A percentile compares a stretch with the other conserved stretches of the same genome.
These are phyloP conservation scores for Rhogogaster chlorosoma DNA, from an alignment of 2,888 invertebrate species.

Conservation along the genomic window DNA sequence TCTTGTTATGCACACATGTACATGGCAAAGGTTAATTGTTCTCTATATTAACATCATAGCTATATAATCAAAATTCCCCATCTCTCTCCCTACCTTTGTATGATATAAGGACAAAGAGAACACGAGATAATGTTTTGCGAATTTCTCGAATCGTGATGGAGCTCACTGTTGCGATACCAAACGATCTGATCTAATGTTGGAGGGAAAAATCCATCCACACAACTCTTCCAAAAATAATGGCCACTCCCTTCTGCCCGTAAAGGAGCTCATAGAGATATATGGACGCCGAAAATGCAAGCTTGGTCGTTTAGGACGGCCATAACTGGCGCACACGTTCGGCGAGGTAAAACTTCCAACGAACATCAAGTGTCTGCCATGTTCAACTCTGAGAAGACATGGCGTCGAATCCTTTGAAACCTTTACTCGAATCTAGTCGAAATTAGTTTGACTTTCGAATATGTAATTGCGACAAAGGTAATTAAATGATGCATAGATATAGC, in stretches of 20 bases:
- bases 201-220: not conserved
- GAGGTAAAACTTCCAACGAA: not conserved
- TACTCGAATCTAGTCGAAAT: not conserved
- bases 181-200: not conserved
- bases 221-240: not conserved
- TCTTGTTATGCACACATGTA: not conserved
- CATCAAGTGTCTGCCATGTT: not conserved
- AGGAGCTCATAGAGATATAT: not conserved
- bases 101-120: not conserved
- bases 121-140: not conserved
- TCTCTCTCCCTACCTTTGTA: not conserved
- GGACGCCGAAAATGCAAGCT: constrained; percentile 3
- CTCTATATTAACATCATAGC: constrained; percentile 16
- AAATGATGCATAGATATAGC: too few relatives aligned
- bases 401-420: not conserved
- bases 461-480: not conserved
- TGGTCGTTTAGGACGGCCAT: not conserved
- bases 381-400: not conserved
- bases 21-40: constrained; percentile 6
- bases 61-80: not conserved
- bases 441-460: not conserved
- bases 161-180: not conserved
- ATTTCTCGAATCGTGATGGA: not conserved
- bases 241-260: not conserved
- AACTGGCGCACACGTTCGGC: not conserved